Evolutionary conservation across 1,140 invertebrate species (phyloP).

Genomic region (Atta colombica): DNA sequence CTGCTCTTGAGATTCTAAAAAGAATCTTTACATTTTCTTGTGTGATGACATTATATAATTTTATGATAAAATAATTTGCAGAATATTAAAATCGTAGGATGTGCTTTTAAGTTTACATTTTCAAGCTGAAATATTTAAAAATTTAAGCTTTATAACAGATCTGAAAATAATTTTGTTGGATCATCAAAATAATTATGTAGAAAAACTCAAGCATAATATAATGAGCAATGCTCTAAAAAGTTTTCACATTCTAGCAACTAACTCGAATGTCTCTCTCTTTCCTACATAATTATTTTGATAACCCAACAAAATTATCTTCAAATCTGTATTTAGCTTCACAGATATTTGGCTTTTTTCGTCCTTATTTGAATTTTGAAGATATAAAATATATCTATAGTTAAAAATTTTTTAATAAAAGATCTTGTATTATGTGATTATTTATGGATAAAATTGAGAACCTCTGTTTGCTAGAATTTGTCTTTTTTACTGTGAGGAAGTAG

Average conservation of each 20-base stretch:
- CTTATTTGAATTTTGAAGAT: background rate
- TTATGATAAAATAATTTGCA: constrained; percentile 2
- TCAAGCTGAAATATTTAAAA: too few species aligned
- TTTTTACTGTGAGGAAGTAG: background rate
- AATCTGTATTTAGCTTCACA: too few species aligned
- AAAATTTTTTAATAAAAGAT: background rate
- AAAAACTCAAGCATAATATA: too few species aligned
- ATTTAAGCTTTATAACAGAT: too few species aligned
- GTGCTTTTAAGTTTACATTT: background rate
- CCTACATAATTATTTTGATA: too few species aligned
- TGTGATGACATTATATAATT: background rate
- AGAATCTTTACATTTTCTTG: background rate
- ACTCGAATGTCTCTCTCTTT: too few species aligned
- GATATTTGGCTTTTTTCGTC: background rate
- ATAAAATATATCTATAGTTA: background rate
- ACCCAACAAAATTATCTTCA: too few species aligned
- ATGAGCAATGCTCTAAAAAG: too few species aligned
- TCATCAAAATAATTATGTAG: too few species aligned
- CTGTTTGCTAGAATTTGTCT: background rate
- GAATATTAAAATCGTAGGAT: background rate
- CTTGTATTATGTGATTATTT: background rate
- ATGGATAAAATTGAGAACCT: background rate
- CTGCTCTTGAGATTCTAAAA: background rate
- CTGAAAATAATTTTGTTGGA: too few species aligned
- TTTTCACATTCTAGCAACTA: too few species aligned